Evolutionary conservation across 2,888 invertebrate genomes (phyloP).

Genomic region (Mystacides longicornis): DNA sequence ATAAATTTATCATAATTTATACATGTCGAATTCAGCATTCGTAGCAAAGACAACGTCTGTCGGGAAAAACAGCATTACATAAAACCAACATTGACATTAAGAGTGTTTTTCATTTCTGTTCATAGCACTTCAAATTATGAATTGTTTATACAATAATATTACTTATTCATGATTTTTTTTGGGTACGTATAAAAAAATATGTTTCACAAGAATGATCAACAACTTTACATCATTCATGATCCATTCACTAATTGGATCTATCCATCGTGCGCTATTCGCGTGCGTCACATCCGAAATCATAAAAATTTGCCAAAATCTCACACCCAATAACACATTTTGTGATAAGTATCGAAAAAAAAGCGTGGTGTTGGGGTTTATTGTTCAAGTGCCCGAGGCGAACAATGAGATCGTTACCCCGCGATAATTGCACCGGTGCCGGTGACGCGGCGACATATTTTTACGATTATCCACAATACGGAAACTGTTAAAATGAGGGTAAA

Average conservation of each 20-base stretch:
- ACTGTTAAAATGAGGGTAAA: slow-evolving; percentile 1
- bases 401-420: background rate
- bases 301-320: background rate
- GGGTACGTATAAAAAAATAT: too few species aligned
- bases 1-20: too few species aligned
- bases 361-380: background rate
- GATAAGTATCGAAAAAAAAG: background rate
- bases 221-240: too few species aligned
- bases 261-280: background rate
- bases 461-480: background rate
- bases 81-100: too few species aligned
- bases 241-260: background rate
- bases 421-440: background rate
- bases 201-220: too few species aligned
- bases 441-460: background rate
- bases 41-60: too few species aligned
- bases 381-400: background rate
- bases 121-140: too few species aligned
- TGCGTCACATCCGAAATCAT: background rate
- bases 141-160: too few species aligned
- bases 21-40: too few species aligned
- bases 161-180: too few species aligned
- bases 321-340: slow-evolving; percentile 3
- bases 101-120: too few species aligned
- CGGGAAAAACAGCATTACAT: too few species aligned